phyloP scores from a whole-genome alignment of 2,888 invertebrate species.

The Nebria salina region DNA sequence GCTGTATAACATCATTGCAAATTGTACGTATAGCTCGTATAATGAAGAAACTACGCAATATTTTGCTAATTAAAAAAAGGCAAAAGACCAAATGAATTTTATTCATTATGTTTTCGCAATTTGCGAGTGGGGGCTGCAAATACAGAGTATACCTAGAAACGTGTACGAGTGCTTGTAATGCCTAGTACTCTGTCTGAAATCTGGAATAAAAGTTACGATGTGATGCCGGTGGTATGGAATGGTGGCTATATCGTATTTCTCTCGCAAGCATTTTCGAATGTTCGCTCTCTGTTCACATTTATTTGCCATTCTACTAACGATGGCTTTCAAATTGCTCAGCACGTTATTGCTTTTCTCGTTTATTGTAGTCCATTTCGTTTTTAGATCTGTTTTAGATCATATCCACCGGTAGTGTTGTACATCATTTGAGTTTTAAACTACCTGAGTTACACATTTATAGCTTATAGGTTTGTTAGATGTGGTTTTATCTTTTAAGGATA shows the following conservation, averaged over 20 bases:
- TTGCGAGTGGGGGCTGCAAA: background rate
- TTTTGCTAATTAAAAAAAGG: background rate
- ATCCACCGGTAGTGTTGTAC: background rate
- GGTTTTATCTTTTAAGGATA: background rate
- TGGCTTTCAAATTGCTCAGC: constrained; percentile 10
- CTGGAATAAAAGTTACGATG: constrained; percentile 18
- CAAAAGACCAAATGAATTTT: background rate
- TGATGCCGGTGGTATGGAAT: background rate
- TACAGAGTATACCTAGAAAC: background rate
- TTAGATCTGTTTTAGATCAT: background rate
- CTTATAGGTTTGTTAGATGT: background rate
- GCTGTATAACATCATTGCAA: background rate
- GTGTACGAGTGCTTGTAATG: background rate
- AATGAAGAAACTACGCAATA: background rate
- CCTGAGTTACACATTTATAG: background rate
- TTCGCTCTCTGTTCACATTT: constrained; percentile 5
- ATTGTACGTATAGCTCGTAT: background rate
- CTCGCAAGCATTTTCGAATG: background rate
- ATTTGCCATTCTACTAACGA: constrained; percentile 11
- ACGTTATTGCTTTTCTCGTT: constrained; percentile 3
- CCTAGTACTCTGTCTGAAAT: background rate
- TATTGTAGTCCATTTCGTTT: background rate
- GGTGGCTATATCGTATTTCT: constrained; percentile 7
- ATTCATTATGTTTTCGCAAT: background rate
- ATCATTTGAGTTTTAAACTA: background rate